phyloP scores from a whole-genome alignment of 1,140 invertebrate genomes.

The Cryptotermes secundus region DNA sequence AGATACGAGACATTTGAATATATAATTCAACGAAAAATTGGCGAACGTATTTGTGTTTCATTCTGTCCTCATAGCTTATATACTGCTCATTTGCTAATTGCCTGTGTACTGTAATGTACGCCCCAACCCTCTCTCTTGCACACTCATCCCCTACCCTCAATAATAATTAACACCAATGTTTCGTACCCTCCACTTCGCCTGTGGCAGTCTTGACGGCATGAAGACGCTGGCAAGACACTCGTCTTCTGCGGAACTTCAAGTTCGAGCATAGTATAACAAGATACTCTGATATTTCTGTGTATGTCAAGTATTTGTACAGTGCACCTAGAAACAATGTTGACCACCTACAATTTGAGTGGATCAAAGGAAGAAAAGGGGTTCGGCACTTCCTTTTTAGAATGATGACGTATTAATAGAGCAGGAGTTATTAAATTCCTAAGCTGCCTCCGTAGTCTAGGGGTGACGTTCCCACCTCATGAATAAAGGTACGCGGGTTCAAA shows the following conservation, averaged over 20 bases:
- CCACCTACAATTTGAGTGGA: no score
- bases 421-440: no score
- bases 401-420: no score
- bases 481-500: no score
- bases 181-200: neutral
- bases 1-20: neutral
- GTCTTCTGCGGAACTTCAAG: neutral
- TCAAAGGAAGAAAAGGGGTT: no score
- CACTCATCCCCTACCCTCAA: constrained; percentile 17
- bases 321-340: neutral
- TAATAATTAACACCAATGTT: constrained; percentile 28
- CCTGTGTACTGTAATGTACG: constrained; percentile 21
- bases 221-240: neutral
- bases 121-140: neutral
- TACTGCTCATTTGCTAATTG: constrained; percentile 28
- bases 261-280: no score
- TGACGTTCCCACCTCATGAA: no score
- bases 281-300: no score
- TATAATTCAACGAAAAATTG: neutral
- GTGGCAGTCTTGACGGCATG: neutral
- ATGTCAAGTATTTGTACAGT: neutral
- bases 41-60: constrained; percentile 8
- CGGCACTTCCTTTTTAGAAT: no score
- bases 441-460: no score
- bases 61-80: neutral